Base-by-base conservation (phyloP, 2,888 invertebrate species). In the Andrena bicolor region DNA sequence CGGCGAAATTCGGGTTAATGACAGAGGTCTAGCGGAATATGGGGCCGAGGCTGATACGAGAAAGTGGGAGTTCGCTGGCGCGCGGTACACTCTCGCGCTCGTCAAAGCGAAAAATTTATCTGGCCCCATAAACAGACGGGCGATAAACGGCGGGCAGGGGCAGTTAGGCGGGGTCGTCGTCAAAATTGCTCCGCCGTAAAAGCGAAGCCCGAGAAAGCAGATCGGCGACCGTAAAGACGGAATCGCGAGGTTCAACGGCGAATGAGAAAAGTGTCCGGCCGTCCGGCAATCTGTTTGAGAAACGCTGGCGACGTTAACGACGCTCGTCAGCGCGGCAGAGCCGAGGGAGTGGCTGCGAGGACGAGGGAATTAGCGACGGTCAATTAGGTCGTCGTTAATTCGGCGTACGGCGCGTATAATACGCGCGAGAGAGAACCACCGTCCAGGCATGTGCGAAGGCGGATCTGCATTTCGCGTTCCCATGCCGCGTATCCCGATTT, bases 391-490 rank as follows among this genome's bases (percentile, higher is more conserved):
- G 82, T 41, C 76, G 80, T 77, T 87, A 87, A 88, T 88, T 87
- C 77, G 86, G 83, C 65, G 83, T 65, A 71, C 66, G 71, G 58
- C 63, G 72, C 51, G 51, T 75, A 58, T 74, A 85, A 41, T 75
- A 74, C 53, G 76, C 74, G 53, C 53, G 30, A 48, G 30, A 26
- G 8, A 48, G 66, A 32, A 53, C 7, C 51, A 16, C 68, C 32
- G 76, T 75, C 58, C 70, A 56, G 76, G 84, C 88, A 89, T 80
- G 68, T 88, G 88, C 86, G 82, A 83, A 88, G 71, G 86, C 88
- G 88, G 88, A 89, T 88, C 88, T 88, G 82, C 73, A 58, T 85
- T 87, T 83, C 75, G 85, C 41, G 85, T 88, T 88, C 89, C 88
- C 88, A 88, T 83, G 88, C 70, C 60, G 64, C 35, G 28, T 66